These are phyloP conservation scores for Melanargia galathea DNA, from an alignment of 2,888 invertebrate genomes.

Conservation along the genomic window DNA sequence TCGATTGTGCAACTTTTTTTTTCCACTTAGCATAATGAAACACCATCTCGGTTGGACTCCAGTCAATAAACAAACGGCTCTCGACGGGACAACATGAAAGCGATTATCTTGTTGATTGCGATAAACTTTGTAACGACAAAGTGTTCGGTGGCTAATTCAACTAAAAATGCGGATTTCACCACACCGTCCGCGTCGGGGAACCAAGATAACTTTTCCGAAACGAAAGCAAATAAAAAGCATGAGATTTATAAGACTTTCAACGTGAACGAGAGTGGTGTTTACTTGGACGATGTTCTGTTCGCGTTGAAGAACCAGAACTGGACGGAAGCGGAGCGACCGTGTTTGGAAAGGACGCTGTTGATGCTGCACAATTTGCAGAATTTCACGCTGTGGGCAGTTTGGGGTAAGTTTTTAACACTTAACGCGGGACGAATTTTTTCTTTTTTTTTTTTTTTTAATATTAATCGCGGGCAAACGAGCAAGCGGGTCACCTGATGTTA, in stretches of 20 bases:
- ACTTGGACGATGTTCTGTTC: conserved; percentile 70
- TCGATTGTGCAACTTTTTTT: conserved; percentile 53
- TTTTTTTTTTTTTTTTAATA: no score
- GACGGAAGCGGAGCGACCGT: conserved; percentile 61
- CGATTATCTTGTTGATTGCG: conserved; percentile 22
- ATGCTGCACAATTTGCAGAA: conserved; percentile 70
- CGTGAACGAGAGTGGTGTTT: conserved; percentile 52
- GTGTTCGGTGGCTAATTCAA: conserved; percentile 23
- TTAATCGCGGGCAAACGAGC: no score
- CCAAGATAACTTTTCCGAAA: conserved; percentile 23
- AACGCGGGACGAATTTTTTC: no score
- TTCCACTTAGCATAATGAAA: conserved; percentile 53
- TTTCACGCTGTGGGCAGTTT: conserved; percentile 81
- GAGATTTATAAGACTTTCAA: conserved; percentile 43
- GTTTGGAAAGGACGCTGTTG: conserved; percentile 61
- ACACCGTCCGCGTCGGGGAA: conserved; percentile 28
- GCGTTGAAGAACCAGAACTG: conserved; percentile 64
- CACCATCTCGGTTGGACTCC: conserved; percentile 45
- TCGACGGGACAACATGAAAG: conserved; percentile 51
- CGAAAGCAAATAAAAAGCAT: conserved; percentile 41
- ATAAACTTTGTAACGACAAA: conserved; percentile 14
- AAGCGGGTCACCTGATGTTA: no score
- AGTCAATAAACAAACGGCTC: conserved; percentile 43
- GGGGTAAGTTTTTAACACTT: conserved; percentile 71
- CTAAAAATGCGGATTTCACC: conserved; percentile 35